These are phyloP conservation scores for Cataglyphis rosenhaueri DNA, from an alignment of 2,888 invertebrate genomes.

Conservation along the genomic window DNA sequence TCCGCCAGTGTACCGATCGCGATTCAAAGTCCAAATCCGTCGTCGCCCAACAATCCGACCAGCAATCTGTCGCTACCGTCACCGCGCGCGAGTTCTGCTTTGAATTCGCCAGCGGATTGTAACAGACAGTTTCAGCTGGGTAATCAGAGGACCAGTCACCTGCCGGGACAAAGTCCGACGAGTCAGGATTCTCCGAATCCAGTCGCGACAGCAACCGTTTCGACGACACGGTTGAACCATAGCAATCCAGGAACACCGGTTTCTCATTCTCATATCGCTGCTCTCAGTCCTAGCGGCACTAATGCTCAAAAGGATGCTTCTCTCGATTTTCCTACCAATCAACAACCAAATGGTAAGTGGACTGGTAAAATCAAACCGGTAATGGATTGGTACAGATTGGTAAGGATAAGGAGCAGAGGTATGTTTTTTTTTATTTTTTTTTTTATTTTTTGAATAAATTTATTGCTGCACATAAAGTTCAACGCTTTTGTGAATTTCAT, in stretches of 20 bases:
- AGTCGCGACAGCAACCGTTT: slow-evolving; percentile 75
- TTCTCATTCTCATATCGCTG: slow-evolving; percentile 85
- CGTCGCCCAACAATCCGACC: slow-evolving; percentile 90
- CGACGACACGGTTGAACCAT: slow-evolving; percentile 86
- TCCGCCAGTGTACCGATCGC: slow-evolving; percentile 92
- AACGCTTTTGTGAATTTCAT: slow-evolving; percentile 6
- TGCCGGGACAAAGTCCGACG: slow-evolving; percentile 88
- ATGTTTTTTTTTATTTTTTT: slow-evolving; percentile 31
- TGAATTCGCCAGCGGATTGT: slow-evolving; percentile 90
- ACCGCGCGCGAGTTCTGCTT: slow-evolving; percentile 89
- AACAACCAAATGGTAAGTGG: slow-evolving; percentile 85
- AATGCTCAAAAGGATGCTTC: slow-evolving; percentile 82
- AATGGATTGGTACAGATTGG: too few relatives aligned
- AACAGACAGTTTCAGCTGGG: slow-evolving; percentile 86
- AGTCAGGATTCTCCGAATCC: slow-evolving; percentile 88
- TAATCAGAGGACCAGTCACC: slow-evolving; percentile 84
- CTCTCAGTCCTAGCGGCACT: slow-evolving; percentile 83
- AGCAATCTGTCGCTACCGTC: slow-evolving; percentile 91
- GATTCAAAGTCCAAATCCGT: slow-evolving; percentile 91
- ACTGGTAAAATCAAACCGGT: too few relatives aligned
- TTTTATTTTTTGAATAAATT: slow-evolving; percentile 44
- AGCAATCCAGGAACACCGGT: slow-evolving; percentile 92
- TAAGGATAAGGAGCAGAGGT: not conserved
- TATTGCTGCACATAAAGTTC: slow-evolving; percentile 18
- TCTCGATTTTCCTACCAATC: slow-evolving; percentile 84